Evolutionary conservation across 2,888 invertebrate genomes (phyloP).

Genomic region (Hemicrepidius hirtus): DNA sequence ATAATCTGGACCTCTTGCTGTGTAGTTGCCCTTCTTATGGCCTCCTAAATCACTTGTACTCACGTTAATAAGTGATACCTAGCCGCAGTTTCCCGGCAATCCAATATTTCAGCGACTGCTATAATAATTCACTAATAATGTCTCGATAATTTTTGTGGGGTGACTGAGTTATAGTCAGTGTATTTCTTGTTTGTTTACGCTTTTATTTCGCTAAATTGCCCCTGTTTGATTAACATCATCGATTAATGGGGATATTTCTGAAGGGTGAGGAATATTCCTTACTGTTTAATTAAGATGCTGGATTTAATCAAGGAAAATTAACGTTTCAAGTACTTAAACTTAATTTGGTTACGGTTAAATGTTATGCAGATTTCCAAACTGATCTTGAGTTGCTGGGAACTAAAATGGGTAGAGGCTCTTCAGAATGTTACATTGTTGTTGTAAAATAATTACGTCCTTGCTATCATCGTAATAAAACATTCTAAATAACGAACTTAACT

Average conservation of each 20-base stretch:
- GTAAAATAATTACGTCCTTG: constrained; percentile 31
- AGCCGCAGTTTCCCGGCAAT: constrained; percentile 53
- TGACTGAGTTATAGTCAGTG: constrained; percentile 35
- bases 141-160: constrained; percentile 52
- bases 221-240: constrained; percentile 4
- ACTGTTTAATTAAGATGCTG: constrained; percentile 31
- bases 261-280: neutral
- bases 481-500: constrained; percentile 26
- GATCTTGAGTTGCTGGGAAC: constrained; percentile 26
- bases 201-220: constrained; percentile 39
- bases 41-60: constrained; percentile 58
- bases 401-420: neutral
- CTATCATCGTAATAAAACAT: constrained; percentile 1
- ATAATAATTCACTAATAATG: constrained; percentile 58
- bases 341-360: constrained; percentile 22
- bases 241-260: neutral
- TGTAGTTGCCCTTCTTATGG: constrained; percentile 55
- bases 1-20: constrained; percentile 61
- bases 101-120: constrained; percentile 48
- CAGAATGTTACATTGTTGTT: constrained; percentile 15
- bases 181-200: constrained; percentile 42
- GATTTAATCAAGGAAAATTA: constrained; percentile 31
- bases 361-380: constrained; percentile 13
- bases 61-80: constrained; percentile 60
- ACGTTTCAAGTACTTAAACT: constrained; percentile 17